A percentile compares a stretch with the other conserved stretches of the same genome.
phyloP scores from a whole-genome alignment of 2,113 vertebrate species.

The Acinonyx jubatus region DNA sequence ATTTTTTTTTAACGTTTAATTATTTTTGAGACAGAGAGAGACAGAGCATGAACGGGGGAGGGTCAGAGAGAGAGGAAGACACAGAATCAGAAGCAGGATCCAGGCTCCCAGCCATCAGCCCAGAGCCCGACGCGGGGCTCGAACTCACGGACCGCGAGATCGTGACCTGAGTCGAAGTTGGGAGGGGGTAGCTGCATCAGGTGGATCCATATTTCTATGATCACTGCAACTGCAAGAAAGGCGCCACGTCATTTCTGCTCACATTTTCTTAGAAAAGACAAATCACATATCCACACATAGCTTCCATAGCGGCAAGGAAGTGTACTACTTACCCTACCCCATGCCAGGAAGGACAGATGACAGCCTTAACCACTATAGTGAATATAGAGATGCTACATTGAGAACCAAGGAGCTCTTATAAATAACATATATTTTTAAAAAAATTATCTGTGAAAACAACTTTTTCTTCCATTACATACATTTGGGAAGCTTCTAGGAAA shows the following conservation, averaged over 20 bases:
- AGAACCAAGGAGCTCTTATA: neutral
- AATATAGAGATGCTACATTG: neutral
- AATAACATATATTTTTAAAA: neutral
- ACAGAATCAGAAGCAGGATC: no score
- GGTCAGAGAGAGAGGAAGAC: no score
- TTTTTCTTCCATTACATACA: neutral
- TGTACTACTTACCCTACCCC: neutral
- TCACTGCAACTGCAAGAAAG: neutral
- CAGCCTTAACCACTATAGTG: neutral
- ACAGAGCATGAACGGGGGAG: no score
- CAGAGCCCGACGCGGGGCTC: no score
- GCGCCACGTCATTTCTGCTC: neutral
- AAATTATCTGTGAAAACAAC: neutral
- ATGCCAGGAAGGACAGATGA: neutral
- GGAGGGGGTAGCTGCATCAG: fast-evolving
- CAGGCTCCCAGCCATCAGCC: no score
- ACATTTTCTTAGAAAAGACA: neutral
- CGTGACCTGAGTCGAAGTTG: neutral
- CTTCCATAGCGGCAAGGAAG: neutral
- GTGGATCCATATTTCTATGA: neutral
- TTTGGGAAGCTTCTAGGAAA: slow-evolving; percentile 8
- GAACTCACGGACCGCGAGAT: no score
- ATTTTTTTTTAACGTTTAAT: neutral
- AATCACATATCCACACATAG: neutral
- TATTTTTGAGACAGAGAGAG: no score